These are phyloP conservation scores for Macrosoma leucophasiata DNA, from an alignment of 2,888 invertebrate genomes.

Conservation along the genomic window DNA sequence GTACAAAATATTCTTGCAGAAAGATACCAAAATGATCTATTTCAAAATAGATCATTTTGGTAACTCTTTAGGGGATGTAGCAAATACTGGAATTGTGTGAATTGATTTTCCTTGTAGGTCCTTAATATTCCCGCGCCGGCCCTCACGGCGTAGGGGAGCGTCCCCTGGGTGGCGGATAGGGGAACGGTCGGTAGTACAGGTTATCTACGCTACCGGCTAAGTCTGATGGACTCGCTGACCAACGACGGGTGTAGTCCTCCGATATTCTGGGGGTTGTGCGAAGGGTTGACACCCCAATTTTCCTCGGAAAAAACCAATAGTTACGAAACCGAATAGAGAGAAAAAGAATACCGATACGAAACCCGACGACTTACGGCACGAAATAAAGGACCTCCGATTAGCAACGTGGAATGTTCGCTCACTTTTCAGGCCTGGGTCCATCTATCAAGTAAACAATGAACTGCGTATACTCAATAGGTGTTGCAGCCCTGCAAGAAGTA, in stretches of 20 bases:
- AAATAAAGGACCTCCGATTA: conserved; percentile 4
- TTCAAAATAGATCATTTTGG: too few relatives aligned
- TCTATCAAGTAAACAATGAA: too few relatives aligned
- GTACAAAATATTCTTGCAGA: too few relatives aligned
- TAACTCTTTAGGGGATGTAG: too few relatives aligned
- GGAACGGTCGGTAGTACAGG: conserved; percentile 5
- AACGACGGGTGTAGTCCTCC: conserved; percentile 1
- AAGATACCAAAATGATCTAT: too few relatives aligned
- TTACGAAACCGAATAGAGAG: conserved; percentile 5
- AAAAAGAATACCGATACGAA: neutral
- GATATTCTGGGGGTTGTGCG: conserved; percentile 1
- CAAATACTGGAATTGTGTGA: too few relatives aligned
- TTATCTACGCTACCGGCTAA: conserved; percentile 5
- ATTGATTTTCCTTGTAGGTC: too few relatives aligned
- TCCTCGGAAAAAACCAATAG: neutral
- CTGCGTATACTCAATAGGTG: neutral
- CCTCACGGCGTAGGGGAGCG: too few relatives aligned
- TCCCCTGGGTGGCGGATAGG: neutral
- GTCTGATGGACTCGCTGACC: conserved; percentile 5
- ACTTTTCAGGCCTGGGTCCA: conserved; percentile 4
- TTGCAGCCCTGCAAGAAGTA: conserved; percentile 2
- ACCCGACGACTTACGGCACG: neutral
- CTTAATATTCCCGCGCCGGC: too few relatives aligned
- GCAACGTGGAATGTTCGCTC: conserved; percentile 6
- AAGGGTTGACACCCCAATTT: conserved; percentile 1